These are phyloP conservation scores for Takifugu ocellatus DNA, from an alignment of 2,797 vertebrate species.

Conservation along the genomic window DNA sequence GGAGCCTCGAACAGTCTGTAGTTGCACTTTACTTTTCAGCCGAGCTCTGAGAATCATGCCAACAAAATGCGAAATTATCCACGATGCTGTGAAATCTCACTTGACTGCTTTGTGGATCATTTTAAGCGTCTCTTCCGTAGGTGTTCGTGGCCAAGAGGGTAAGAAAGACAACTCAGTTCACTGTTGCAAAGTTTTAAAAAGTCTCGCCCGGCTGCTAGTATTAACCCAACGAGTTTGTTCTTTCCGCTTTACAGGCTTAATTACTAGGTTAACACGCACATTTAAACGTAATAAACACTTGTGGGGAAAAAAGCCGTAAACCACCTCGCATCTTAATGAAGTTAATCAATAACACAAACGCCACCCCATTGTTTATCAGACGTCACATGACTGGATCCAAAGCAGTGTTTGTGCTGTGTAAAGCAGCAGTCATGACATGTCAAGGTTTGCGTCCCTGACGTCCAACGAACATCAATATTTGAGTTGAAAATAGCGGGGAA, in stretches of 20 bases:
- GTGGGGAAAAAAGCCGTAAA: too few relatives aligned
- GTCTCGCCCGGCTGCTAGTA: slow-evolving; percentile 4
- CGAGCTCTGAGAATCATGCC: slow-evolving; percentile 64
- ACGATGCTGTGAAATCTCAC: slow-evolving; percentile 54
- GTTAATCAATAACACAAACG: too few relatives aligned
- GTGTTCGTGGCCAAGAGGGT: slow-evolving; percentile 72
- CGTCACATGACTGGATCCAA: too few relatives aligned
- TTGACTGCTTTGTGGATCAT: slow-evolving; percentile 51
- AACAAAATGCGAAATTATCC: slow-evolving; percentile 33
- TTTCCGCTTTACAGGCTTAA: neutral
- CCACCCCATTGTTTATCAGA: too few relatives aligned
- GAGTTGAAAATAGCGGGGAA: neutral
- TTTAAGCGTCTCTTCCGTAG: slow-evolving; percentile 36
- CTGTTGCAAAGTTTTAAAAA: neutral
- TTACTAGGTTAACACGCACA: too few relatives aligned
- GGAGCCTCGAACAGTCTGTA: slow-evolving; percentile 10
- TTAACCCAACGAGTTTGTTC: neutral
- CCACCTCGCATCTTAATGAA: too few relatives aligned
- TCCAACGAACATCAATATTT: neutral
- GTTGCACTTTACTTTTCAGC: slow-evolving; percentile 40
- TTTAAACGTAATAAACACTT: too few relatives aligned
- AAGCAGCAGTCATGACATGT: too few relatives aligned
- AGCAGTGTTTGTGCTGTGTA: too few relatives aligned
- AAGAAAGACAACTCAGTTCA: slow-evolving; percentile 34
- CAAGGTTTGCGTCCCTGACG: too few relatives aligned